Evolutionary conservation across 2,113 vertebrate species (phyloP).

Genomic region (Indicator indicator): DNA sequence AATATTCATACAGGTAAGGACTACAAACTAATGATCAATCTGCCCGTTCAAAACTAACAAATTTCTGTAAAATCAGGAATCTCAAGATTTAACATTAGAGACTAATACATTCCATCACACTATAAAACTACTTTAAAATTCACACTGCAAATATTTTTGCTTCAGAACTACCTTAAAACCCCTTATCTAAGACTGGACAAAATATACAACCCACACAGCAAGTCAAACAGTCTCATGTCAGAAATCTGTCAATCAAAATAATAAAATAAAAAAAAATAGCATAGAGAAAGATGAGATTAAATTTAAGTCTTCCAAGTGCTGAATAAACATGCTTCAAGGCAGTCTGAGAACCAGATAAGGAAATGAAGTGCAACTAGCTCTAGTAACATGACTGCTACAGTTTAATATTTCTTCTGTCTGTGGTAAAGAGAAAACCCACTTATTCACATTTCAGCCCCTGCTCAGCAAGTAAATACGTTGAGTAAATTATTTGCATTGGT

Average conservation of each 20-base stretch:
- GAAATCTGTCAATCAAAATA: not conserved
- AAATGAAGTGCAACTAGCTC: not conserved
- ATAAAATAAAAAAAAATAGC: not conserved
- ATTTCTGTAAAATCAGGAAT: not conserved
- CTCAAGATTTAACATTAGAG: not conserved
- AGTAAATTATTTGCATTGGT: not conserved
- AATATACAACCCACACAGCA: not conserved
- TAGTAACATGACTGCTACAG: not conserved
- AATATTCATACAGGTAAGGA: not conserved
- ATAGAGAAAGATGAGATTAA: not conserved
- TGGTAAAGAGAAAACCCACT: not conserved
- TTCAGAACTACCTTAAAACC: not conserved
- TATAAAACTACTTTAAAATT: not conserved
- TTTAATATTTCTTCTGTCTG: not conserved
- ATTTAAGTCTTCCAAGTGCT: not conserved
- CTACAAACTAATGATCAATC: not conserved
- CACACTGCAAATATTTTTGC: not conserved
- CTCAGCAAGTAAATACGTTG: not conserved
- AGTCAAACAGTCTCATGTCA: not conserved
- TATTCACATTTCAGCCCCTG: not conserved
- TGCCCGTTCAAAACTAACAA: not conserved
- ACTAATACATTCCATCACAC: not conserved
- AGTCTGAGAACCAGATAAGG: not conserved
- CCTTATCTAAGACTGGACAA: not conserved
- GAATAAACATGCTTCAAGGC: not conserved